Evolutionary conservation across 2,888 invertebrate species (phyloP).

Genomic region (Apoderus coryli): DNA sequence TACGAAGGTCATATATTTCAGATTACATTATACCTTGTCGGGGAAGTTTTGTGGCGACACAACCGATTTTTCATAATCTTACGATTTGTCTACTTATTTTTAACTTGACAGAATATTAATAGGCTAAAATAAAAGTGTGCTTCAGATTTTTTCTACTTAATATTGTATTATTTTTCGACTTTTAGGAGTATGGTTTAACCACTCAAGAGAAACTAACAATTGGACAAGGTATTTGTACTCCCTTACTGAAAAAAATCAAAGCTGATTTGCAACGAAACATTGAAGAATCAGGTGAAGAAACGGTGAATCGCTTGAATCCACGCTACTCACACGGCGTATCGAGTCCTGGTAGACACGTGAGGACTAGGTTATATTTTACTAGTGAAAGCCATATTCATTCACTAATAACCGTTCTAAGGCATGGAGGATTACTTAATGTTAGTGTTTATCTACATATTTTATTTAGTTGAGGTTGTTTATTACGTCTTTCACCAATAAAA

Average conservation of each 20-base stretch:
- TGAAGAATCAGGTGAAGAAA: conserved; percentile 81
- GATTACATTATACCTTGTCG: no score
- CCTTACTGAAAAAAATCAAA: conserved; percentile 85
- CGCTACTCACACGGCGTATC: conserved; percentile 97
- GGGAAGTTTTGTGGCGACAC: no score
- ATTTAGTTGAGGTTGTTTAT: conserved; percentile 1
- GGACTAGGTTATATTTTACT: conserved; percentile 97
- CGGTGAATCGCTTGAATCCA: conserved; percentile 90
- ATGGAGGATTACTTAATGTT: conserved; percentile 80
- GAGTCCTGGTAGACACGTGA: conserved; percentile 93
- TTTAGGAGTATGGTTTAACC: conserved; percentile 88
- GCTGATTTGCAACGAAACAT: conserved; percentile 90
- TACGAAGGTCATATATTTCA: no score
- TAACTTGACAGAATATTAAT: not conserved
- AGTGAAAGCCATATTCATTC: conserved; percentile 99
- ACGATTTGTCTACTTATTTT: no score
- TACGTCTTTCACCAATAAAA: conserved; percentile 4
- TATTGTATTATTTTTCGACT: conserved; percentile 14
- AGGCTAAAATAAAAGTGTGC: no score
- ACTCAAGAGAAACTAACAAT: conserved; percentile 92
- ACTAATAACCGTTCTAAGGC: conserved; percentile 84
- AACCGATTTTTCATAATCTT: no score
- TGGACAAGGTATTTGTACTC: conserved; percentile 94
- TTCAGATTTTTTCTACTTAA: conserved; percentile 9
- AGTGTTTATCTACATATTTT: conserved; percentile 25